Evolutionary conservation across 92 coral and sea anemone genomes (phyloP), one percentile per base, ranked within the genome.

Genomic region (Epizoanthus scotinus): DNA sequence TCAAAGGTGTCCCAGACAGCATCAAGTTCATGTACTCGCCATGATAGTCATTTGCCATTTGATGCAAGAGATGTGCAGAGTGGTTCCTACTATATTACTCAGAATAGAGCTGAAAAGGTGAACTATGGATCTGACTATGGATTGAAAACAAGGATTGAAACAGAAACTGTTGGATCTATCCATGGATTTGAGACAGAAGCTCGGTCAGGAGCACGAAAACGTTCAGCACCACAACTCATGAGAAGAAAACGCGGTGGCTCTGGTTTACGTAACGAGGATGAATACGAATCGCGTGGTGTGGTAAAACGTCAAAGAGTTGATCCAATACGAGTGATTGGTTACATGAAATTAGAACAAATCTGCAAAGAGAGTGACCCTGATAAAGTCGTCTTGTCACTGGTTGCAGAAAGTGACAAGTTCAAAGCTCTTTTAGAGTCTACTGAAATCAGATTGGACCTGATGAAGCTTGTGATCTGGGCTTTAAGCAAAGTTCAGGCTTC

Each of bases 401-500:
- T 53, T 1, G 38, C 80, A 34, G 67, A 74, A 58, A 36, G 68
- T 58, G 63, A 21, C 59, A 74, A 66, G 60, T 56, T 74, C 8
- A 56, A 58, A 59, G 22, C 80, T 8, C 80, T 74, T 27, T 53
- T 74, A n/a, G 47, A 59, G 27, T 58, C 80, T 8, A 22, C 21
- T 38, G 56, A 74, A 2, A 58, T 74, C 18, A 62, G 80, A 19
- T 14, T 74, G 14, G 80, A 74, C 29, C 21, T 74, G 66, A 44
- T 74, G 40, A 74, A 8, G 58, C 80, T 74, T 57, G 6, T 74
- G 10, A 31, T 74, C 49, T 21, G 21, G 60, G 44, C 80, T 13
- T 36, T 74, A 66, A 74, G 80, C 31, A 74, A 74, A 34, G 80
- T 74, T n/a, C 80, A 74, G 42, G 57, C 55, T 2, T 74, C 80